phyloP scores from a whole-genome alignment of 35 echinoderm and acorn worm genomes.

The Lytechinus pictus region DNA sequence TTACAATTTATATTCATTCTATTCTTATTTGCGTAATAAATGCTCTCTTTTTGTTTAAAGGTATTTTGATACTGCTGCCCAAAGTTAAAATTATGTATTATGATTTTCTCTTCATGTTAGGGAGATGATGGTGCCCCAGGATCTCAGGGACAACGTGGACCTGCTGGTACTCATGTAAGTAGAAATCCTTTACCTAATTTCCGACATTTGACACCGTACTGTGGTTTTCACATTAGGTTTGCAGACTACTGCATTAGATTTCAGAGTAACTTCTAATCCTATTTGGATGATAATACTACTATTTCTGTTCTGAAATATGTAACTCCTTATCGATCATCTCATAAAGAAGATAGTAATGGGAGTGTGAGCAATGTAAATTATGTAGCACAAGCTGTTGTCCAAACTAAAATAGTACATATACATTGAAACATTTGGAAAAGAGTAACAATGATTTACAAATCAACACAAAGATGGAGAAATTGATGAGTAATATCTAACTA shows the following conservation, averaged over 20 bases:
- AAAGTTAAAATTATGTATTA: background rate
- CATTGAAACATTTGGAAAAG: background rate
- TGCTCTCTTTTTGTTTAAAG: background rate
- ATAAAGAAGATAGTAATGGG: background rate
- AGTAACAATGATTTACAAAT: background rate
- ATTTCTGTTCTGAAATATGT: no score
- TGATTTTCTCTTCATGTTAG: background rate
- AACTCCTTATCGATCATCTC: no score
- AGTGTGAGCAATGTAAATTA: background rate
- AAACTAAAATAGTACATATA: background rate
- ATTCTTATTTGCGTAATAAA: background rate
- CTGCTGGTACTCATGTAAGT: constrained; percentile 33
- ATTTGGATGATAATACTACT: no score
- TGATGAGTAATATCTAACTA: no score
- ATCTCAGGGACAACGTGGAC: constrained; percentile 59
- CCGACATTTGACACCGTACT: no score
- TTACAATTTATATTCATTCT: background rate
- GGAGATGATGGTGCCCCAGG: constrained; percentile 84
- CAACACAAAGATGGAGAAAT: no score
- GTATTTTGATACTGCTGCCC: background rate
- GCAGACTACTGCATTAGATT: no score
- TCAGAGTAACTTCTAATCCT: no score
- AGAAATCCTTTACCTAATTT: no score
- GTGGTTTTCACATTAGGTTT: no score
- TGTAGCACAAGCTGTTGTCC: no score